A percentile compares a stretch with the other conserved stretches of the same genome.
phyloP scores from a whole-genome alignment of 2,888 invertebrate species.

The Spicauda simplicius region DNA sequence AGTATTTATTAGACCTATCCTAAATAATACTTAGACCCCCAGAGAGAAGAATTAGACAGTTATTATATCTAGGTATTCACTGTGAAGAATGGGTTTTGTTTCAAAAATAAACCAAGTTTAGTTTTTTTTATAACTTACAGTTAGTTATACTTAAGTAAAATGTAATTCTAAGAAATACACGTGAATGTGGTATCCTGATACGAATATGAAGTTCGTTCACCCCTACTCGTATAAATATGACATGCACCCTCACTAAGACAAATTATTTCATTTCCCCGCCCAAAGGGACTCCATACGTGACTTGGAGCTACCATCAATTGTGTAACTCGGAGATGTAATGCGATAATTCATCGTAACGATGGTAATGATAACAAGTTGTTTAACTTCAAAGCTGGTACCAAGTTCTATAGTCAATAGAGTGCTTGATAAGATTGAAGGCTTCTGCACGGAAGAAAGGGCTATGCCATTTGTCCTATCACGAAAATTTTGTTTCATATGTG shows the following conservation, averaged over 20 bases:
- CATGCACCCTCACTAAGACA: constrained; percentile 82
- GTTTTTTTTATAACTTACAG: too few species aligned
- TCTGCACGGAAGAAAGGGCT: neutral
- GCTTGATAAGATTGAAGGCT: constrained; percentile 29
- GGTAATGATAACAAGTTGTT: constrained; percentile 55
- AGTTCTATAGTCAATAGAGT: constrained; percentile 33
- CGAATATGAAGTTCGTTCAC: constrained; percentile 64
- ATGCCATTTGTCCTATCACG: neutral
- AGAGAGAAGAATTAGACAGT: too few species aligned
- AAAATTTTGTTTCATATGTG: neutral
- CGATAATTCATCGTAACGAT: constrained; percentile 66
- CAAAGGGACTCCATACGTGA: constrained; percentile 76
- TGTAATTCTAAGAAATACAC: too few species aligned
- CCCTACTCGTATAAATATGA: constrained; percentile 70
- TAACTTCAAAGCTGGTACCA: constrained; percentile 37
- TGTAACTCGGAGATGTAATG: constrained; percentile 62
- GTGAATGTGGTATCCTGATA: constrained; percentile 5
- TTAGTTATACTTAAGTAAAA: too few species aligned
- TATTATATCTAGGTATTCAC: too few species aligned
- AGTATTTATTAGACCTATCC: too few species aligned
- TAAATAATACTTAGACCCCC: too few species aligned
- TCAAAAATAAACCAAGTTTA: too few species aligned
- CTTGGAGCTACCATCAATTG: constrained; percentile 70
- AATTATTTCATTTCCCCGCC: constrained; percentile 83
- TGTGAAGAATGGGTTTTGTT: too few species aligned